Percentiles rank a stretch among this genome's conserved stretches.
Evolutionary conservation across 2,797 vertebrate species (phyloP).

Genomic region (Cossypha caffra): DNA sequence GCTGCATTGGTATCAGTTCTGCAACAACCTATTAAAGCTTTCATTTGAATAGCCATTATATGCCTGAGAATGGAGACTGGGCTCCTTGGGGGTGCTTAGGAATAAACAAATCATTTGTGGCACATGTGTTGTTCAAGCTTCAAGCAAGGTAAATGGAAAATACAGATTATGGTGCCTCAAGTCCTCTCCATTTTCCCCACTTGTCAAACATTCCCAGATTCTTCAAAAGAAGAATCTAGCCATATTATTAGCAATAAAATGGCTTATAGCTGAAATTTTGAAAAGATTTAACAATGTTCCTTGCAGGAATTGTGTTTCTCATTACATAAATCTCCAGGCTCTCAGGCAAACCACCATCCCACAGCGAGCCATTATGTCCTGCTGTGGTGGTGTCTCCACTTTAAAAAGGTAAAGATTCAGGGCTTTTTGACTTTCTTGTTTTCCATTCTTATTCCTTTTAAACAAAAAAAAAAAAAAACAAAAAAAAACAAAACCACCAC

Average conservation of each 20-base stretch:
- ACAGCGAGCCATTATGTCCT: slow-evolving; percentile 43
- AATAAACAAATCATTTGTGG: slow-evolving; percentile 65
- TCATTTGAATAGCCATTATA: slow-evolving; percentile 46
- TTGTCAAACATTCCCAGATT: slow-evolving; percentile 59
- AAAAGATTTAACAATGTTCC: slow-evolving; percentile 49
- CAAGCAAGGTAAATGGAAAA: slow-evolving; percentile 58
- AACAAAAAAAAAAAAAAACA: not conserved
- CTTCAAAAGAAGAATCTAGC: slow-evolving; percentile 62
- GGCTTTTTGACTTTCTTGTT: slow-evolving; percentile 22
- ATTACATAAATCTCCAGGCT: slow-evolving; percentile 70
- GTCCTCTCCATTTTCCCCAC: slow-evolving; percentile 41
- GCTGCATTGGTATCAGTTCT: slow-evolving; percentile 7
- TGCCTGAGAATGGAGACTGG: not conserved
- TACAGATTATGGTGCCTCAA: slow-evolving; percentile 40
- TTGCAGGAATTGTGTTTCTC: slow-evolving; percentile 60
- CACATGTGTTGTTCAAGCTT: slow-evolving; percentile 39
- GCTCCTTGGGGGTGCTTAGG: not conserved
- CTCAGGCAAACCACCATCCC: slow-evolving; percentile 40
- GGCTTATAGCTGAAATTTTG: slow-evolving; percentile 52
- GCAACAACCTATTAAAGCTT: slow-evolving; percentile 44
- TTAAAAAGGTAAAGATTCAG: slow-evolving; percentile 48
- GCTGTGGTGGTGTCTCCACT: slow-evolving; percentile 55
- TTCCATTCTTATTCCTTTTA: slow-evolving; percentile 4
- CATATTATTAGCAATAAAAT: slow-evolving; percentile 70
- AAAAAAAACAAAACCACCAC: not conserved